phyloP scores from a whole-genome alignment of 1,140 invertebrate genomes.

The Neomicropteryx cornuta region DNA sequence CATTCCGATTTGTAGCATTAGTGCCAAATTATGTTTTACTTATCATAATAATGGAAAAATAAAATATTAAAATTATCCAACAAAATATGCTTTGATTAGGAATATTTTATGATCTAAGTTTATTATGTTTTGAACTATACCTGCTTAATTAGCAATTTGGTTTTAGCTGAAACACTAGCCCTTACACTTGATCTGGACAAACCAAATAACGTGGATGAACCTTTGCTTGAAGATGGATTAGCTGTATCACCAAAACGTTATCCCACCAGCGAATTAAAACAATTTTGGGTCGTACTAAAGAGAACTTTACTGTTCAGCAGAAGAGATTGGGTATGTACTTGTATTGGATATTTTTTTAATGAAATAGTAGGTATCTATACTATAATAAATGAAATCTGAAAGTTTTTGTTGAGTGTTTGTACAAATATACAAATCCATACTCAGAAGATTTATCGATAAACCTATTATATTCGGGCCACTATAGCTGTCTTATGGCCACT shows the following conservation, averaged over 20 bases:
- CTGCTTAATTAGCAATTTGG: too few species aligned
- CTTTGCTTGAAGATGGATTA: slow-evolving; percentile 48
- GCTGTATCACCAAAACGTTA: slow-evolving; percentile 55
- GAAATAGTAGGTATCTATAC: slow-evolving; percentile 2
- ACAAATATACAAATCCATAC: background rate
- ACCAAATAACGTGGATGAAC: slow-evolving; percentile 50
- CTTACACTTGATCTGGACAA: slow-evolving; percentile 48
- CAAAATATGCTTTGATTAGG: too few species aligned
- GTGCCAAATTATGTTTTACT: too few species aligned
- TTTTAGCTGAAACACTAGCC: slow-evolving; percentile 33
- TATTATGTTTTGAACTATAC: too few species aligned
- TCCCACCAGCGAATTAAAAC: slow-evolving; percentile 60
- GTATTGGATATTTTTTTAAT: slow-evolving; percentile 2
- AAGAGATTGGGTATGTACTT: slow-evolving; percentile 63
- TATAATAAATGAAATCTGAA: background rate
- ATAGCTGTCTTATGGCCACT: too few species aligned
- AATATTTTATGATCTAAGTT: too few species aligned
- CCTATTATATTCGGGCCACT: too few species aligned
- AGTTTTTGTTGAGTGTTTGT: background rate
- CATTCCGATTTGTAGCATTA: too few species aligned
- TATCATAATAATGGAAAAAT: too few species aligned
- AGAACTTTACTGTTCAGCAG: slow-evolving; percentile 69
- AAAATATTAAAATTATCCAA: too few species aligned
- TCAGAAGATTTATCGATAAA: background rate
- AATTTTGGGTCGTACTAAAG: slow-evolving; percentile 73